Evolutionary conservation across 2,888 invertebrate species (phyloP).

Genomic region (Orthosia incerta): DNA sequence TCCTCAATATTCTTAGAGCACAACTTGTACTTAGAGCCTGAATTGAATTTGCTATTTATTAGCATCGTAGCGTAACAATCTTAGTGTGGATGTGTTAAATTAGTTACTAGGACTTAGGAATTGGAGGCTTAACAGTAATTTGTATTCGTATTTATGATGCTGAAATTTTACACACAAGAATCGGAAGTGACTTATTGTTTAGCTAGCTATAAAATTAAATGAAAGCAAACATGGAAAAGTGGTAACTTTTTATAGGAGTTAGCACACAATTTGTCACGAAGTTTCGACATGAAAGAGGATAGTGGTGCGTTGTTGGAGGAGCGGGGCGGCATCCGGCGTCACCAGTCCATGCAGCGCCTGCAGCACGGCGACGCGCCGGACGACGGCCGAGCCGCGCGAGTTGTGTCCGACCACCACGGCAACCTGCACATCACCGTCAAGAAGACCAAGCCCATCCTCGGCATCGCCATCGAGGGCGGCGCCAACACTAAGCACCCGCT

Average conservation of each 20-base stretch:
- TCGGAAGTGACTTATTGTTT: conserved; percentile 57
- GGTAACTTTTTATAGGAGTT: conserved; percentile 92
- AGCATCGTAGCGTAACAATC: conserved; percentile 85
- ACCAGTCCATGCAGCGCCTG: conserved; percentile 95
- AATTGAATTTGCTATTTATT: conserved; percentile 85
- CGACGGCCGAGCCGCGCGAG: conserved; percentile 91
- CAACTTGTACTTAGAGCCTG: conserved; percentile 88
- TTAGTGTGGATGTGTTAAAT: conserved; percentile 86
- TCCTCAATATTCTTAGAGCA: conserved; percentile 86
- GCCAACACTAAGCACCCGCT: conserved; percentile 98
- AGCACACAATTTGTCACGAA: conserved; percentile 96
- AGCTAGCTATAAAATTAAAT: conserved; percentile 44
- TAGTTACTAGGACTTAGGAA: conserved; percentile 82
- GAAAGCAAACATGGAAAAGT: conserved; percentile 37
- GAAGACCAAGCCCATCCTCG: conserved; percentile 98
- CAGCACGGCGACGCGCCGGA: conserved; percentile 90
- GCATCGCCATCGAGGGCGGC: conserved; percentile 99
- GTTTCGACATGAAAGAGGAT: conserved; percentile 97
- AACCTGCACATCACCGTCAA: conserved; percentile 97
- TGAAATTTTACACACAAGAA: conserved; percentile 39
- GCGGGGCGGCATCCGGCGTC: conserved; percentile 92
- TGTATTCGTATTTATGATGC: conserved; percentile 46
- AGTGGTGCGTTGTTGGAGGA: conserved; percentile 93
- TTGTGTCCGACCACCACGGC: conserved; percentile 96
- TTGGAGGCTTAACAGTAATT: conserved; percentile 69